These are phyloP conservation scores for Mellilla xanthometata DNA, from an alignment of 2,888 invertebrate species.

Conservation along the genomic window DNA sequence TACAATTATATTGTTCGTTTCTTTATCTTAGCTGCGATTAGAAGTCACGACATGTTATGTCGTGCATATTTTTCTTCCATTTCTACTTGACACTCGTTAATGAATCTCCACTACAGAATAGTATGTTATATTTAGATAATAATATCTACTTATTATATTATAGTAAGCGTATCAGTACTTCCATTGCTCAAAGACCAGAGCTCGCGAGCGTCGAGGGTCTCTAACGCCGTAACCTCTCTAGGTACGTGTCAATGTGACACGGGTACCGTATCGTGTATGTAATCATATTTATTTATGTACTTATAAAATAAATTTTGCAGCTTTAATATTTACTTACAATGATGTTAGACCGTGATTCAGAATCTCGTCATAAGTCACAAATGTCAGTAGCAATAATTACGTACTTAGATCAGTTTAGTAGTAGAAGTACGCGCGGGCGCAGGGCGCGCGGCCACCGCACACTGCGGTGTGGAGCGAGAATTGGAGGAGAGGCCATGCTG, in stretches of 20 bases:
- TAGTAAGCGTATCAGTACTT: constrained; percentile 50
- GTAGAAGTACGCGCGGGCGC: constrained; percentile 51
- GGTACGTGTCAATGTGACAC: constrained; percentile 50
- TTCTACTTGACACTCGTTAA: constrained; percentile 69
- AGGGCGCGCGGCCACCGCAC: constrained; percentile 41
- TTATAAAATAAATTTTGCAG: constrained; percentile 77
- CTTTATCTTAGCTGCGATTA: constrained; percentile 38
- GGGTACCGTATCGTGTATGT: constrained; percentile 61
- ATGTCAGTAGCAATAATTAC: constrained; percentile 73
- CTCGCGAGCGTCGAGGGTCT: constrained; percentile 55
- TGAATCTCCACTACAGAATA: constrained; percentile 62
- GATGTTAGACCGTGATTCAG: constrained; percentile 82
- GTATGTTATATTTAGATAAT: constrained; percentile 48
- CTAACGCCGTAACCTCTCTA: no score
- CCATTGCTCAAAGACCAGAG: constrained; percentile 74
- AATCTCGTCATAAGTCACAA: constrained; percentile 83
- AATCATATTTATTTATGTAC: constrained; percentile 77
- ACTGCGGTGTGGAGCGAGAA: constrained; percentile 54
- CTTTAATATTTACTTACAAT: constrained; percentile 82
- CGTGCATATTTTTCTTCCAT: constrained; percentile 51
- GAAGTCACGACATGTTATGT: constrained; percentile 36
- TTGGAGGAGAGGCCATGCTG: constrained; percentile 27
- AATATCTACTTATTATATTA: constrained; percentile 46
- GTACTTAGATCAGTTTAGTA: constrained; percentile 69
- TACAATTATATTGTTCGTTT: constrained; percentile 60